Evolutionary conservation across 2,888 invertebrate genomes (phyloP), one percentile per base, ranked within the genome.

Genomic region (Elegia similella): DNA sequence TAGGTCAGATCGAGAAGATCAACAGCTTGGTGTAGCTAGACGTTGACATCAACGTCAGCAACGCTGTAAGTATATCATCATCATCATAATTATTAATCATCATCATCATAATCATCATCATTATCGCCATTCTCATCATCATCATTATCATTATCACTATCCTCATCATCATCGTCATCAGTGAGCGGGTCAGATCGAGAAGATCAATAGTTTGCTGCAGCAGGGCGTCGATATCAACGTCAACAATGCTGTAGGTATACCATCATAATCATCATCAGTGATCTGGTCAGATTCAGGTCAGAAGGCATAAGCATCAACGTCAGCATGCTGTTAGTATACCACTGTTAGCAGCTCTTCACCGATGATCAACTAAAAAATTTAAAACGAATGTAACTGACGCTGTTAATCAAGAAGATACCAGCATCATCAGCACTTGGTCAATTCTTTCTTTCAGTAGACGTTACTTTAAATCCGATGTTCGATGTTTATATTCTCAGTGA

Each of bases 151-250:
- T n/a, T 54, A 1, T 5, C 23, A 23, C 5, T 42, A 17, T 2
- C 43, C 7, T 15, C 43, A 43, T 13, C 2, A 43, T 43, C 2
- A 43, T 23, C 5, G 15, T n/a, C 17, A 16, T 42, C 29, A 42
- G 69, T 95, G 99, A 76, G 99, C 99, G 67, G 99, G 99, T 34
- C 98, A 99, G 86, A 93, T 99, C 75, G 98, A 99, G 82, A 99
- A 98, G 92, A 98, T 99, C 74, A 93, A 99, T 80, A 98, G 98
- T 86, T 97, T 98, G 76, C 93, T 99, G 64, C 98, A 98, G 87
- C 96, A 97, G 77, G 98, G 97, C 80, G 98, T 99, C 64, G 99
- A 99, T 89, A 99, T 99, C 87, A 99, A 99, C 91, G 98, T 99
- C 74, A 97, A 98, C 90, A 99, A 99, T 92, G 97, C 98, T 84